Evolutionary conservation across 92 coral and sea anemone species (phyloP).

Genomic region (Pocillopora grandis): DNA sequence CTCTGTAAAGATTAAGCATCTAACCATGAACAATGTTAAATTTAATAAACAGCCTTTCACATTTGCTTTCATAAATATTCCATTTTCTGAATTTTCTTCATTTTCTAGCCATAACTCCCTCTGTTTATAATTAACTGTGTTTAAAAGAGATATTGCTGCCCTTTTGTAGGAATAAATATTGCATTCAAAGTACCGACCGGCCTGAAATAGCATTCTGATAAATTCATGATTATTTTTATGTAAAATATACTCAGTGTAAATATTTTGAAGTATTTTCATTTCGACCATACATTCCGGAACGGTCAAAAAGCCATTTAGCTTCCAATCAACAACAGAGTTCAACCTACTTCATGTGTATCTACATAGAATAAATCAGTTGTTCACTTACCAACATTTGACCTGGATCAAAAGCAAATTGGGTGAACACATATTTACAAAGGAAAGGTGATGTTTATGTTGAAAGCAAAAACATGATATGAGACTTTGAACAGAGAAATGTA

Average conservation of each 20-base stretch:
- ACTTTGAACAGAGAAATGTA: slow-evolving; percentile 1
- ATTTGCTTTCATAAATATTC: background rate
- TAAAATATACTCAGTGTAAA: background rate
- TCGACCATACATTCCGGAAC: background rate
- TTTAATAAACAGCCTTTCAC: background rate
- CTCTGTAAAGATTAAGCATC: too few species aligned
- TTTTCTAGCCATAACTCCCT: background rate
- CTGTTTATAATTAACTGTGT: background rate
- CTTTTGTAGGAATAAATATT: slow-evolving; percentile 2
- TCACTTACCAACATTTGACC: background rate
- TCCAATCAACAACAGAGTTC: background rate
- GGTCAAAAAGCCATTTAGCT: background rate
- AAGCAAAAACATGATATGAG: background rate
- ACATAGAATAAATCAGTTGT: background rate
- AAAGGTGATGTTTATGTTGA: background rate
- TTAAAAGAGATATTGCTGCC: background rate
- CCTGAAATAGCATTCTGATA: slow-evolving; percentile 1
- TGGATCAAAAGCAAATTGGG: background rate
- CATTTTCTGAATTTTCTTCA: slow-evolving; percentile 13
- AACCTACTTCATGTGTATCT: background rate
- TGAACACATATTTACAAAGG: background rate
- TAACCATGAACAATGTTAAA: background rate
- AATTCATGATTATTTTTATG: background rate
- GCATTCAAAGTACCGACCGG: background rate
- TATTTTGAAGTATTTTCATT: background rate